Percentiles rank a stretch among this genome's conserved stretches.
These are phyloP conservation scores for Rhombomys opimus DNA, from an alignment of 2,113 vertebrate genomes.

Conservation along the genomic window DNA sequence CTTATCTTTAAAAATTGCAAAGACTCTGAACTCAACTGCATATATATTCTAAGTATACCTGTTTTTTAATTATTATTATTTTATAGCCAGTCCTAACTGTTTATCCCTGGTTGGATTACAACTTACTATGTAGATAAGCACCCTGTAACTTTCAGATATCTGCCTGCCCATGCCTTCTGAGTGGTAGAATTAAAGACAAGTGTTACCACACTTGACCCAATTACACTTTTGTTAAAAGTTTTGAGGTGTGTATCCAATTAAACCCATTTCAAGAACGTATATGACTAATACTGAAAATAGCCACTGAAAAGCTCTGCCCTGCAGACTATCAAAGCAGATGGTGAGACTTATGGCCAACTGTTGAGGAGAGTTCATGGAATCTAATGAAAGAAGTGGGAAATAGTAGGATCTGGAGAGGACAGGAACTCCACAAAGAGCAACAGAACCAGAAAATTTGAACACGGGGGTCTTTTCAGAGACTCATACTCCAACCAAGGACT, in stretches of 20 bases:
- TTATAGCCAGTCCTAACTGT: neutral
- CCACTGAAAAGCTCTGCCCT: too few relatives aligned
- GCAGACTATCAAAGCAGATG: too few relatives aligned
- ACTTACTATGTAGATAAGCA: neutral
- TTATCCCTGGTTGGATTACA: neutral
- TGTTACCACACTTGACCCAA: neutral
- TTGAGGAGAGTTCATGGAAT: too few relatives aligned
- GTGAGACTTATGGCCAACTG: too few relatives aligned
- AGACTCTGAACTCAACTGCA: slow-evolving; percentile 3
- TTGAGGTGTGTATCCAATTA: neutral
- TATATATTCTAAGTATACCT: neutral
- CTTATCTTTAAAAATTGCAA: neutral
- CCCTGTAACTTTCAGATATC: neutral
- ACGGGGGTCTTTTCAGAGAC: too few relatives aligned
- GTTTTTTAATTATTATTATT: neutral
- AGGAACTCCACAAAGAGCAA: too few relatives aligned
- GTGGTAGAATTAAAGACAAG: neutral
- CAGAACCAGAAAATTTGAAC: too few relatives aligned
- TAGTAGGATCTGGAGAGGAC: too few relatives aligned
- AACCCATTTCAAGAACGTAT: neutral
- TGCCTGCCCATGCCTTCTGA: neutral
- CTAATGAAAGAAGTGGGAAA: too few relatives aligned
- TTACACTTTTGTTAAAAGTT: slow-evolving; percentile 8
- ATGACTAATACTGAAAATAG: neutral
- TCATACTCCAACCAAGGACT: too few relatives aligned